Conservation (phyloP, 1,140 invertebrate species). For the Thaumetopoea pityocampa region DNA sequence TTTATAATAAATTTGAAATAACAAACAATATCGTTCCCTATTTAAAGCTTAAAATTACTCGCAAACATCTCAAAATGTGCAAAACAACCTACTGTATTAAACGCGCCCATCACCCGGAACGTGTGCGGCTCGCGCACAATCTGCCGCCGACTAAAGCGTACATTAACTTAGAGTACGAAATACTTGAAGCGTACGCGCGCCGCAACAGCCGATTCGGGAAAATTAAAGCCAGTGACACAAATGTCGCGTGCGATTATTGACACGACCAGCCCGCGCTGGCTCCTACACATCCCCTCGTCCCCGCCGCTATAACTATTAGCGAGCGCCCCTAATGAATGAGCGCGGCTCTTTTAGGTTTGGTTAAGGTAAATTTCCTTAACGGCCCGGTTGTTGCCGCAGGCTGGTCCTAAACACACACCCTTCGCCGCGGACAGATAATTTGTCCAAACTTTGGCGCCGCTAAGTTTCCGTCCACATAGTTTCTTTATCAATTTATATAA, state of each 20-base stretch:
- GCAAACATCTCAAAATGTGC: too few relatives aligned
- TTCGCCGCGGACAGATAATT: conserved; percentile 30
- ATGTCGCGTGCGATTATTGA: conserved; percentile 15
- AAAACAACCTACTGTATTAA: too few relatives aligned
- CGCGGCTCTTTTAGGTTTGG: conserved; percentile 8
- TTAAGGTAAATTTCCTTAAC: conserved; percentile 24
- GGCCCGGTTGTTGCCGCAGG: conserved; percentile 18
- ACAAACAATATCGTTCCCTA: too few relatives aligned
- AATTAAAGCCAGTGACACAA: conserved; percentile 14
- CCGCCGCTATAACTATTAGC: neutral
- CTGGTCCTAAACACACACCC: conserved; percentile 34
- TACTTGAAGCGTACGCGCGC: conserved; percentile 14
- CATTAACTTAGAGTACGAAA: conserved; percentile 5
- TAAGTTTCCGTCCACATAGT: conserved; percentile 31
- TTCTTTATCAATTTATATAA: conserved; percentile 32
- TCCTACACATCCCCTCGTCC: conserved; percentile 1
- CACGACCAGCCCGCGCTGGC: conserved; percentile 4
- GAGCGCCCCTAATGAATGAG: conserved; percentile 9
- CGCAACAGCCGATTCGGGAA: conserved; percentile 18
- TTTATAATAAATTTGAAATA: too few relatives aligned
- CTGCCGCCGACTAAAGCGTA: conserved; percentile 9
- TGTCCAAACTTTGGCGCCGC: conserved; percentile 24
- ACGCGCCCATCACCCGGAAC: too few relatives aligned
- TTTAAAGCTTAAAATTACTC: too few relatives aligned
- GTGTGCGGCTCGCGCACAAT: too few relatives aligned